A percentile compares a stretch with the other conserved stretches of the same genome.
phyloP scores from a whole-genome alignment of 2,113 vertebrate genomes.

The Todiramphus saurophagus region DNA sequence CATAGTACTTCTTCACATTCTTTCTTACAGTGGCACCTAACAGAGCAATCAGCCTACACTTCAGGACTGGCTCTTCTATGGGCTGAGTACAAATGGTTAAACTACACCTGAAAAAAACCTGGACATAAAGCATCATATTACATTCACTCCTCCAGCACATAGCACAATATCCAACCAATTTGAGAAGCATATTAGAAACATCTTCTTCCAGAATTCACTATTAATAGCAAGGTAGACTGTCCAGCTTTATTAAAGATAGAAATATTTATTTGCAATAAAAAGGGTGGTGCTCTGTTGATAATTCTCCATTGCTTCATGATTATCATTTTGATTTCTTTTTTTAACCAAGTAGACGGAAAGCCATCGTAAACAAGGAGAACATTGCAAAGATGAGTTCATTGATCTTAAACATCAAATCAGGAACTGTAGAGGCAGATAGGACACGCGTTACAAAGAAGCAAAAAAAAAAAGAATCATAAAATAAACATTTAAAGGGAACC shows the following conservation, averaged over 20 bases:
- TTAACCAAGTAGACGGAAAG: neutral
- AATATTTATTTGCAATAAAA: neutral
- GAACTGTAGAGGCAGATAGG: neutral
- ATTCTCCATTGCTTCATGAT: neutral
- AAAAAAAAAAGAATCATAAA: neutral
- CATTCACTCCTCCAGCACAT: neutral
- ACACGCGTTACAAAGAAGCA: neutral
- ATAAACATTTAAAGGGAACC: neutral
- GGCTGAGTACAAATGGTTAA: neutral
- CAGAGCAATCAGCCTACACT: neutral
- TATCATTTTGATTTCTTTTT: neutral
- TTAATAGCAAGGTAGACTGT: neutral
- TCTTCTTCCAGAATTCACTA: neutral
- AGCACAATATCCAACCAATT: neutral
- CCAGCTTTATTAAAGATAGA: neutral
- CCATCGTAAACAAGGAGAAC: neutral
- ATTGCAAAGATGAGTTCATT: neutral
- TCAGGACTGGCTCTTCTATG: neutral
- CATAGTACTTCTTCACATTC: neutral
- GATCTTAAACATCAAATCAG: neutral
- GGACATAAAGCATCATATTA: neutral
- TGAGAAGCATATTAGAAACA: neutral
- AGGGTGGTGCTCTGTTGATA: neutral
- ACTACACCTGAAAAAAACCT: neutral
- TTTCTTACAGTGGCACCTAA: neutral